These are phyloP conservation scores for Cremastobaeus sp. DNA, from an alignment of 2,888 invertebrate genomes.

Conservation along the genomic window DNA sequence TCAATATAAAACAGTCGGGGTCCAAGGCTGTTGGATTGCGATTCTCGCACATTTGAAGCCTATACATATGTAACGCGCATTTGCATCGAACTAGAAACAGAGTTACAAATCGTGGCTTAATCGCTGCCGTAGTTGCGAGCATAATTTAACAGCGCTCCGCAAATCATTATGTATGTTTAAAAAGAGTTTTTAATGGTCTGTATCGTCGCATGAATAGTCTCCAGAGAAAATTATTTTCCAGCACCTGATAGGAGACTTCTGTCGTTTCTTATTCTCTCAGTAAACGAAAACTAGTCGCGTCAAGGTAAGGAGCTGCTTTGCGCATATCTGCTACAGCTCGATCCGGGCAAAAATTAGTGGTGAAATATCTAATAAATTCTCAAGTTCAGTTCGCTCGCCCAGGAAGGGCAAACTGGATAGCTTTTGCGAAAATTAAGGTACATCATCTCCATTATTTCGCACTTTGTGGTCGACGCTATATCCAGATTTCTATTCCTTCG, in stretches of 20 bases:
- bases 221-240: constrained; percentile 35
- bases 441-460: too few relatives aligned
- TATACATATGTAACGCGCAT: constrained; percentile 20
- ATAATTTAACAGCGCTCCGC: constrained; percentile 39
- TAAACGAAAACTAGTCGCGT: constrained; percentile 27
- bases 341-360: too few relatives aligned
- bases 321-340: too few relatives aligned
- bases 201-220: constrained; percentile 36
- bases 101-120: constrained; percentile 32
- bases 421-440: too few relatives aligned
- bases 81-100: constrained; percentile 37
- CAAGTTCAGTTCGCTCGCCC: too few relatives aligned
- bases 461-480: too few relatives aligned
- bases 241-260: constrained; percentile 20
- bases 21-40: constrained; percentile 38
- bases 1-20: constrained; percentile 51
- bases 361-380: too few relatives aligned
- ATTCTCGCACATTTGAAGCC: constrained; percentile 32
- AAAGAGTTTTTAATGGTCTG: constrained; percentile 38
- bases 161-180: constrained; percentile 34
- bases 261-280: constrained; percentile 25
- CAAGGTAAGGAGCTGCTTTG: too few relatives aligned
- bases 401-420: too few relatives aligned
- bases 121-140: constrained; percentile 22
- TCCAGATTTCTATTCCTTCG: too few relatives aligned